Evolutionary conservation across 1,140 invertebrate genomes (phyloP), one percentile per base, ranked within the genome.

Genomic region (Subanguina moxae): DNA sequence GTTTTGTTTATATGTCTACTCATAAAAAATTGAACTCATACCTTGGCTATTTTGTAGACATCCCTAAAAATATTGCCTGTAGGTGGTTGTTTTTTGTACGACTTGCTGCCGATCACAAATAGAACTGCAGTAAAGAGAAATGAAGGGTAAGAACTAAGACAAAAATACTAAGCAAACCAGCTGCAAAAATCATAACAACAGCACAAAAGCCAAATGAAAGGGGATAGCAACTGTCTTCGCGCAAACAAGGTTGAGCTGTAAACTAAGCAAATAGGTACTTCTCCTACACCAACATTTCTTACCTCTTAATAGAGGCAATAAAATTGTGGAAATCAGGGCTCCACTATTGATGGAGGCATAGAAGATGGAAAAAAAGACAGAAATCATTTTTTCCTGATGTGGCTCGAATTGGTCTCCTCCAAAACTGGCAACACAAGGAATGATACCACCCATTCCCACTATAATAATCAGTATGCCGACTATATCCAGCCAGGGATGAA

Each of bases 391-490:
- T 23, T 66, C 65, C 56, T 84, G 76, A 88, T 88, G 84, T 90
- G 90, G 77, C 89, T 67, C 78, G 56, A 94, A 94, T 85, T 98
- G 95, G 84, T 98, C 94, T 0, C 92, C 95, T 21, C 94, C 94
- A 83, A 97, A 97, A 0, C 94, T 90, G 0, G 91, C 88, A 0
- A 97, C 94, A 82, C 93, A 97, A 0, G 95, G 93, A 80, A 97
- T 97, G 77, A 98, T 97, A 0, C 94, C 92, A 11, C 93, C 94
- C 23, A 45, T 71, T n/a, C 64, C 59, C 9, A 65, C 8, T 15
- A 25, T 19, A 65, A 68, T 68, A 15, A 68, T 68, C 17, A 62
- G 7, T 48, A 68, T 52, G 23, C 48, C 48, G 48, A 52, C 3
- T 52, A 52, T 8, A 15, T 52, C 48, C n/a, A 52, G 3, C 48